Percentiles rank a stretch among this genome's conserved stretches.
phyloP scores from a whole-genome alignment of 2,113 vertebrate genomes.

The Brachypteracias leptosomus region DNA sequence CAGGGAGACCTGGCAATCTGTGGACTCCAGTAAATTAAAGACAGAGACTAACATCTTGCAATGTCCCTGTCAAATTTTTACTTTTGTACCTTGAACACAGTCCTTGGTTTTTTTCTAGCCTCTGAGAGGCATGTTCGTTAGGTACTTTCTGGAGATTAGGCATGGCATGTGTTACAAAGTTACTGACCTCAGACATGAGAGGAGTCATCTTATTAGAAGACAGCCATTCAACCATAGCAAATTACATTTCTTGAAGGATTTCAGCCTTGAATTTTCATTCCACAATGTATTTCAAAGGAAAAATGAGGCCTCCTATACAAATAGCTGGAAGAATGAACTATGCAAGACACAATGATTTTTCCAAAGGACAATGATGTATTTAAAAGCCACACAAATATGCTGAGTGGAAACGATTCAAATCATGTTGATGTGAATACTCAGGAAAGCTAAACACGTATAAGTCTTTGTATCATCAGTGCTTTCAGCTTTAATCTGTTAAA shows the following conservation, averaged over 20 bases:
- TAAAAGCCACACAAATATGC: neutral
- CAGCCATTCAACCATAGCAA: neutral
- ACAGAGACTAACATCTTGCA: neutral
- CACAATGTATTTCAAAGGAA: neutral
- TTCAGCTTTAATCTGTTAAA: conserved; percentile 20
- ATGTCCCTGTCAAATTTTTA: neutral
- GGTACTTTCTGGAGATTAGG: neutral
- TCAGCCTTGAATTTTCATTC: conserved; percentile 22
- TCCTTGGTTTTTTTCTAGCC: neutral
- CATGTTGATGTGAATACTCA: neutral
- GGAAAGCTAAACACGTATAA: neutral
- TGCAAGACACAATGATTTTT: neutral
- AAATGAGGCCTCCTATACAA: neutral
- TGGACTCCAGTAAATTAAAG: neutral
- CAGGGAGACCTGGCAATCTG: neutral
- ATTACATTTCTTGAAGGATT: conserved; percentile 1
- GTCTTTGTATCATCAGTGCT: neutral
- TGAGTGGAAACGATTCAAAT: neutral
- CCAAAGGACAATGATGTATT: neutral
- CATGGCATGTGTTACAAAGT: neutral
- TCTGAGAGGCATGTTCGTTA: neutral
- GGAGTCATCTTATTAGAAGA: neutral
- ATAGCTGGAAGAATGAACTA: neutral
- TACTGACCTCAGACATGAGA: conserved; percentile 7
- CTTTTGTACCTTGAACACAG: neutral